Evolutionary conservation across 2,888 invertebrate genomes (phyloP).

Genomic region (Odontothrips loti): DNA sequence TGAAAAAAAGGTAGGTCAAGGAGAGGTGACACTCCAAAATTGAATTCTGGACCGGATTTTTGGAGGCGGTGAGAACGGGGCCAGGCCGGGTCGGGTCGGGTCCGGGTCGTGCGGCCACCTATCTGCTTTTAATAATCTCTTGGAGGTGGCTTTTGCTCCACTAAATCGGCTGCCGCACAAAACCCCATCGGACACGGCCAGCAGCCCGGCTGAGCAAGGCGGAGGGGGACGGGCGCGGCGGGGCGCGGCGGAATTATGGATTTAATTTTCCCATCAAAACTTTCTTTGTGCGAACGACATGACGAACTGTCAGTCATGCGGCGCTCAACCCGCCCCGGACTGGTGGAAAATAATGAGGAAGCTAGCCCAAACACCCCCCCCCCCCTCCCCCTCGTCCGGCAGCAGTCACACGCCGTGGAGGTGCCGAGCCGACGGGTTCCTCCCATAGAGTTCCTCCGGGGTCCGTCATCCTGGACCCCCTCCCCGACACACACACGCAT

Average conservation of each 20-base stretch:
- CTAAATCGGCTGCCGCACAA: background rate
- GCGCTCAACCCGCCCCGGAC: background rate
- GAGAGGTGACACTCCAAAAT: too few species aligned
- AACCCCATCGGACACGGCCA: background rate
- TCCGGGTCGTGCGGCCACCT: too few species aligned
- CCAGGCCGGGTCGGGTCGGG: too few species aligned
- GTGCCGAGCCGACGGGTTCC: background rate
- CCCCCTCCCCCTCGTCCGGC: background rate
- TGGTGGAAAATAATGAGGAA: background rate
- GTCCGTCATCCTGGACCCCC: too few species aligned
- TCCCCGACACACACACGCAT: too few species aligned
- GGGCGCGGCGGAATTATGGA: background rate
- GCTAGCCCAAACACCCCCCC: background rate
- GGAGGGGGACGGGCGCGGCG: background rate
- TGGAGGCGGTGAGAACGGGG: too few species aligned
- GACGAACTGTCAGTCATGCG: background rate
- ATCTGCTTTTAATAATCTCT: too few species aligned
- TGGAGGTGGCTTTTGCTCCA: too few species aligned
- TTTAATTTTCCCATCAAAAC: conserved; percentile 20
- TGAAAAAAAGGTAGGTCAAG: too few species aligned
- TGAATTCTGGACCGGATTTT: too few species aligned
- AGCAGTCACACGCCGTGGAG: background rate
- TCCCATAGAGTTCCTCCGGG: too few species aligned
- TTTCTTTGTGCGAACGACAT: background rate
- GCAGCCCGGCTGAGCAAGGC: background rate